These are phyloP conservation scores for Incurvaria masculella DNA, from an alignment of 2,888 invertebrate species.

Conservation along the genomic window DNA sequence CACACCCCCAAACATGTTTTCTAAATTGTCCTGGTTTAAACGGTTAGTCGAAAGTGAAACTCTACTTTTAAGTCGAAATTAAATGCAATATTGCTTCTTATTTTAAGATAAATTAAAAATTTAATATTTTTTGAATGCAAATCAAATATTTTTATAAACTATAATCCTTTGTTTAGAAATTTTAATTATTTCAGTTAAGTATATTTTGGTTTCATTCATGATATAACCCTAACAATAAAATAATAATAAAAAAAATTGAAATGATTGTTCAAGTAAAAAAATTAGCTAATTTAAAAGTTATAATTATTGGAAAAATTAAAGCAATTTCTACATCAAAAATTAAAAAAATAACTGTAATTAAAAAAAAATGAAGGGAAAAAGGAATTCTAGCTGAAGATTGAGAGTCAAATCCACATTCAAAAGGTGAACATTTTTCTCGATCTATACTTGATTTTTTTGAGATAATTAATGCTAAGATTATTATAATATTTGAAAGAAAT, in stretches of 20 bases:
- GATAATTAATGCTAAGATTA: too few relatives aligned
- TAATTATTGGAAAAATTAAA: slow-evolving; percentile 60
- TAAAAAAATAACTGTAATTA: slow-evolving; percentile 68
- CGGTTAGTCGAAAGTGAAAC: neutral
- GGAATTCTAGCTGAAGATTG: slow-evolving; percentile 36
- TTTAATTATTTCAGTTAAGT: slow-evolving; percentile 36
- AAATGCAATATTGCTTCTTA: too few relatives aligned
- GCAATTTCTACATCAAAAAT: slow-evolving; percentile 73
- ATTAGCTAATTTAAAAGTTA: too few relatives aligned
- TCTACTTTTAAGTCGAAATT: too few relatives aligned
- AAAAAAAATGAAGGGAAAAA: slow-evolving; percentile 54
- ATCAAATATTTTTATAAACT: slow-evolving; percentile 40
- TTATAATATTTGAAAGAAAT: slow-evolving; percentile 40
- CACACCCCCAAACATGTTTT: neutral
- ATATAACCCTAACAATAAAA: too few relatives aligned
- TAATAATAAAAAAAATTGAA: slow-evolving; percentile 53
- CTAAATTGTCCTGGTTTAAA: too few relatives aligned
- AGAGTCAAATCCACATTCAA: slow-evolving; percentile 54
- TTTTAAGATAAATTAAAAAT: slow-evolving; percentile 36
- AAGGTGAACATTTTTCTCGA: too few relatives aligned
- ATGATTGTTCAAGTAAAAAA: too few relatives aligned
- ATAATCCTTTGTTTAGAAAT: slow-evolving; percentile 29
- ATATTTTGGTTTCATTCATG: slow-evolving; percentile 46
- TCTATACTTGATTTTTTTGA: slow-evolving; percentile 58
- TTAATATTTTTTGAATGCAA: slow-evolving; percentile 41